phyloP scores from a whole-genome alignment of 1,140 invertebrate species.

The Conus betulinus region DNA sequence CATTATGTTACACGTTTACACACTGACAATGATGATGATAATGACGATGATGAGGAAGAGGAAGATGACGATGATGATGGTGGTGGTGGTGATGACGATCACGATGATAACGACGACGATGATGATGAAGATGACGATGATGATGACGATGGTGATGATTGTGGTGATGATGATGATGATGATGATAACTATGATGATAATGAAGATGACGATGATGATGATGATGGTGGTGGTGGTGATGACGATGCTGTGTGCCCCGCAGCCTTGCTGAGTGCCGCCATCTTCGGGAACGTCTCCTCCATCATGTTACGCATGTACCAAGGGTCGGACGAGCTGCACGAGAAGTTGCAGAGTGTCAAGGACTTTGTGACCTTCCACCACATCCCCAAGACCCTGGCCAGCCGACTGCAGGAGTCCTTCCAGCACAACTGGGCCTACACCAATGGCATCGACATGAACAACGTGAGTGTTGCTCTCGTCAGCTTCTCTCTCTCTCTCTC shows the following conservation, averaged over 20 bases:
- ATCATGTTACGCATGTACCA: conserved; percentile 99
- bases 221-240: not conserved
- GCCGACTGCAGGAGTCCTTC: conserved; percentile 98
- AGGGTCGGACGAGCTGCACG: conserved; percentile 97
- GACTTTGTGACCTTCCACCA: conserved; percentile 84
- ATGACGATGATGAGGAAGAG: not conserved
- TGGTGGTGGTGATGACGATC: not conserved
- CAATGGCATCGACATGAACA: conserved; percentile 99
- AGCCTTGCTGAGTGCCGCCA: conserved; percentile 99
- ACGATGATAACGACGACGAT: not conserved
- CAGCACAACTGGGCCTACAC: conserved; percentile 99
- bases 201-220: not conserved
- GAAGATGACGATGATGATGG: not conserved
- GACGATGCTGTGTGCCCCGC: conserved; percentile 39
- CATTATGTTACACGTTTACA: too few species aligned
- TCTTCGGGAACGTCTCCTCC: conserved; percentile 99
- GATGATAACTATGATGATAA: not conserved
- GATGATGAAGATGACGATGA: not conserved
- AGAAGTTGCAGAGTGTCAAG: conserved; percentile 95
- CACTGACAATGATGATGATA: not conserved
- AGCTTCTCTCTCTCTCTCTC: not conserved
- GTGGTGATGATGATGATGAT: not conserved
- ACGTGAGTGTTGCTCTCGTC: conserved; percentile 76
- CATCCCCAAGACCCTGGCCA: conserved; percentile 96
- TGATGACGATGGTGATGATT: not conserved